Evolutionary conservation across 2,113 vertebrate species (phyloP).

Genomic region (Microcebus ravelobensis): DNA sequence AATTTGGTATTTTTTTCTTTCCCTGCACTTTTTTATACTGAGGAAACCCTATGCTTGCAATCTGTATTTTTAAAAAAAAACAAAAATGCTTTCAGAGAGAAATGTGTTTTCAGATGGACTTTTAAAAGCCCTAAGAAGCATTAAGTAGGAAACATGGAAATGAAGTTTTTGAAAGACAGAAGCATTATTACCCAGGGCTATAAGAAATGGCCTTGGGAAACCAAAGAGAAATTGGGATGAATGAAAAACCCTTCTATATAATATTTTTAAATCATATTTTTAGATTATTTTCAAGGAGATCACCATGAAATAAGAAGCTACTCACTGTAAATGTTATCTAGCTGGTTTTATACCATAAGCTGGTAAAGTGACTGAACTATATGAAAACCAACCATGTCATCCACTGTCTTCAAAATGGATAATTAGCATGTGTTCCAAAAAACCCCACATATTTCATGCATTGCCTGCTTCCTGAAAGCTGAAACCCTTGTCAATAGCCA

Average conservation of each 20-base stretch:
- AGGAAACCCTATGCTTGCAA: neutral
- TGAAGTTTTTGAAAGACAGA: conserved; percentile 13
- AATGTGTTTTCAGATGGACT: conserved; percentile 13
- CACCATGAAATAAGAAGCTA: neutral
- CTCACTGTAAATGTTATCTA: neutral
- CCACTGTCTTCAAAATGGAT: neutral
- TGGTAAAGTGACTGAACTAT: neutral
- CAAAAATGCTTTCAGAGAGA: conserved; percentile 42
- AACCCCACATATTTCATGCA: neutral
- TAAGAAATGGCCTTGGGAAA: conserved; percentile 37
- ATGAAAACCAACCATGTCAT: neutral
- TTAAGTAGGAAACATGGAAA: conserved; percentile 39
- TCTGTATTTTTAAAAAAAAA: neutral
- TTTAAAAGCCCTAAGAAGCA: conserved; percentile 32
- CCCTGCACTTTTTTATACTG: neutral
- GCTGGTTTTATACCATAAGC: neutral
- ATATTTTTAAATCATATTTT: neutral
- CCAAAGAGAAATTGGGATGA: neutral
- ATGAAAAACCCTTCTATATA: neutral
- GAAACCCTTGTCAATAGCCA: neutral
- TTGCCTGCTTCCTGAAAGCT: neutral
- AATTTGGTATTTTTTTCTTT: neutral
- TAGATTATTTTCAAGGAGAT: conserved; percentile 50
- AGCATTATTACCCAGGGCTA: neutral
- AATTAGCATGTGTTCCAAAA: neutral